Conservation (phyloP, 2,113 vertebrate species). For the Apodemus speciosus region DNA sequence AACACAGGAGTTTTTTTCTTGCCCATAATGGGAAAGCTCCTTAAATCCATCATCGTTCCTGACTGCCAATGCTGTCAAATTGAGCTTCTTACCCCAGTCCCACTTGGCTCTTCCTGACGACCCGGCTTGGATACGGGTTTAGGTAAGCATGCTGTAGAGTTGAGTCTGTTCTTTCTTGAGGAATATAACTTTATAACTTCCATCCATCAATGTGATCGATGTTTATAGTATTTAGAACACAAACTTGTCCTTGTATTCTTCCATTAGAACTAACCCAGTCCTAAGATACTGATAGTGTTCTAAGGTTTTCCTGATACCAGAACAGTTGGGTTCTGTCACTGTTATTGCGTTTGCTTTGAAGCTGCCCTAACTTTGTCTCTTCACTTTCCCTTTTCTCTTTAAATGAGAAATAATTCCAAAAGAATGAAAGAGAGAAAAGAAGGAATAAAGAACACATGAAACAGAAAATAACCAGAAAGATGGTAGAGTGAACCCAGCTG, state of each 20-base stretch:
- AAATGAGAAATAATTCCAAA: background rate
- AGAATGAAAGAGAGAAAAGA: background rate
- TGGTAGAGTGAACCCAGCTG: background rate
- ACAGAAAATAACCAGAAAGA: background rate
- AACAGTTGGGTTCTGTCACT: conserved; percentile 11
- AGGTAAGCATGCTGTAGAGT: background rate
- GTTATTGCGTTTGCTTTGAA: conserved; percentile 52
- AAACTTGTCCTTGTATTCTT: background rate
- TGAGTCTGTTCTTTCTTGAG: conserved; percentile 2
- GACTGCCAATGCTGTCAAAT: background rate
- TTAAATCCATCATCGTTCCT: conserved; percentile 45
- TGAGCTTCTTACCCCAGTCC: background rate
- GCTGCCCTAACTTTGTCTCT: background rate
- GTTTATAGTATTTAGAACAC: conserved; percentile 1
- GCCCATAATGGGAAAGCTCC: background rate
- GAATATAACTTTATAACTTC: conserved; percentile 26
- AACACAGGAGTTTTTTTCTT: background rate
- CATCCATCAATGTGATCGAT: conserved; percentile 8
- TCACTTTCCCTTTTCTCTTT: background rate
- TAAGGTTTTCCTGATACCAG: background rate
- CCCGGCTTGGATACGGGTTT: background rate
- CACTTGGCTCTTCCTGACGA: background rate
- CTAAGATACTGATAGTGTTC: conserved; percentile 20
- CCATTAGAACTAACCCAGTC: background rate
- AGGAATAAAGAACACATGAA: background rate